These are phyloP conservation scores for Panurus biarmicus DNA, from an alignment of 2,113 vertebrate genomes.

Conservation along the genomic window DNA sequence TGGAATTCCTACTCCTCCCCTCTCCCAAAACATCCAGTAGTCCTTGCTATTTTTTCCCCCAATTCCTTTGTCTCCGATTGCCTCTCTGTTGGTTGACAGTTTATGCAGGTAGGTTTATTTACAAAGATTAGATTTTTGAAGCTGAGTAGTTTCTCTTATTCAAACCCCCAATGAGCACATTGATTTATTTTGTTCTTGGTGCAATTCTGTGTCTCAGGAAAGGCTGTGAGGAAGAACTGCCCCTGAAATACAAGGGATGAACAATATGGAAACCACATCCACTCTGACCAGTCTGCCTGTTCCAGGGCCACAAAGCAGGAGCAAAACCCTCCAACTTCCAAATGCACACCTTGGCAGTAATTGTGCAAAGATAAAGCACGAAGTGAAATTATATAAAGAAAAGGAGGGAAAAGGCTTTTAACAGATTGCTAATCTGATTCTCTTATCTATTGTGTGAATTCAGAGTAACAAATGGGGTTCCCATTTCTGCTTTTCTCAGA, in stretches of 20 bases:
- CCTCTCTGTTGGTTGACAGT: not conserved
- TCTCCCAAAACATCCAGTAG: not conserved
- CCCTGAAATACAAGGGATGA: not conserved
- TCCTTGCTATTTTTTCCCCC: not conserved
- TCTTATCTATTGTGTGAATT: not conserved
- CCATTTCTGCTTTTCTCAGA: not conserved
- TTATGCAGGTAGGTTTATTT: not conserved
- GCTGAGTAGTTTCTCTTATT: not conserved
- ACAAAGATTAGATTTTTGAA: not conserved
- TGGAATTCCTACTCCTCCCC: not conserved
- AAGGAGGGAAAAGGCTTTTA: not conserved
- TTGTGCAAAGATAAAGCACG: not conserved
- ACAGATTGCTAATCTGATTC: not conserved
- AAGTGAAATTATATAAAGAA: not conserved
- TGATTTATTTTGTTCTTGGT: not conserved
- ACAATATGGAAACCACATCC: rapidly evolving
- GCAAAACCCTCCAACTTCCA: not conserved
- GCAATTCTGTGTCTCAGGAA: not conserved
- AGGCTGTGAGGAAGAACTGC: not conserved
- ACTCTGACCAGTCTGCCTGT: not conserved
- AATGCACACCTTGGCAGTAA: not conserved
- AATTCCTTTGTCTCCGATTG: not conserved
- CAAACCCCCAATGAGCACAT: not conserved
- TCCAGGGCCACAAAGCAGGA: not conserved
- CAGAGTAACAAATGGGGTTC: not conserved